These are phyloP conservation scores for Heterochromis multidens DNA, from an alignment of 2,113 vertebrate genomes.

Conservation along the genomic window DNA sequence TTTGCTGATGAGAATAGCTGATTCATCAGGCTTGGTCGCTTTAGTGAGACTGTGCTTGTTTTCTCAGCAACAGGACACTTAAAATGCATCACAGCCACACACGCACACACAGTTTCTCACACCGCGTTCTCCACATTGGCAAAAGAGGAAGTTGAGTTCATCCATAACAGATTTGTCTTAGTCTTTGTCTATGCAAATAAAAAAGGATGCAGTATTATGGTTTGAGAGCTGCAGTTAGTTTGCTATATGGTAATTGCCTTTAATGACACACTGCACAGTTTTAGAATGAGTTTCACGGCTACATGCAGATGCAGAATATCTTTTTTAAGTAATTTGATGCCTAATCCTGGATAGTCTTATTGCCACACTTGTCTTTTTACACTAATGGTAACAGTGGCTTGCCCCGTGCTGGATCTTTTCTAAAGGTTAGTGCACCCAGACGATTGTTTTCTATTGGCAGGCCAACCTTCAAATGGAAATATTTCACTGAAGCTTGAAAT, in stretches of 20 bases:
- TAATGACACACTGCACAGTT: background rate
- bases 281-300: background rate
- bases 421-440: background rate
- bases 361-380: background rate
- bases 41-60: slow-evolving; percentile 16
- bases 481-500: background rate
- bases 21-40: slow-evolving; percentile 50
- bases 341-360: background rate
- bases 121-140: background rate
- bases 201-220: background rate
- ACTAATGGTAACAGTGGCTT: background rate
- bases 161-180: slow-evolving; percentile 12
- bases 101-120: background rate
- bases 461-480: background rate
- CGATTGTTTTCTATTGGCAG: background rate
- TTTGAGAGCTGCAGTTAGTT: background rate
- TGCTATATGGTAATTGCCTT: background rate
- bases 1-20: slow-evolving; percentile 53
- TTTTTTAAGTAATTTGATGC: background rate
- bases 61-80: slow-evolving; percentile 7
- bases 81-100: background rate
- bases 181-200: slow-evolving; percentile 28
- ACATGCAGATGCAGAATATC: background rate
- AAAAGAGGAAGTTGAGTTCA: background rate
- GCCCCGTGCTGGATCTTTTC: background rate